Base-by-base conservation (phyloP, 2,888 invertebrate species). In the Pyrgus malvae region DNA sequence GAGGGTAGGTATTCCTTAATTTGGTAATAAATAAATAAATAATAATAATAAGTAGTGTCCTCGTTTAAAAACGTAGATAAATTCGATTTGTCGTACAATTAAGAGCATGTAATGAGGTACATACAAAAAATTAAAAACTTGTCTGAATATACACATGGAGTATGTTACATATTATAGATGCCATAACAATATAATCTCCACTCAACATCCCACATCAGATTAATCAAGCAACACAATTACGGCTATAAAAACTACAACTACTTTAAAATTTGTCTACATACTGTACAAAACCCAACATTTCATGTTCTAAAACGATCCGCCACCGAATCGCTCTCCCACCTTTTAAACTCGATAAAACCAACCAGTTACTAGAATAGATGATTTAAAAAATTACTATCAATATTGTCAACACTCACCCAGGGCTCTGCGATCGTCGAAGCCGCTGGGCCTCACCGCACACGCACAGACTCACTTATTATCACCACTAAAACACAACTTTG, bases 191-290 rank as follows among this genome's bases (percentile, higher is more conserved):
- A 35, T 8, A 35, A 35, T 35, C 35, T 35, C 35, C 16, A 35
- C 2, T 7, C 35, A 16, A 9, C 8, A 9, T 8, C 19, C 29
- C 55, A 17, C 12, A 42, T 61, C 57, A 61, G 67, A 70, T 68
- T 59, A 64, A 66, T 58, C 55, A 59, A 70, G 66, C 59, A 67
- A 68, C 59, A 65, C 56, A 38, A 57, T 38, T 29, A 53, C 1
- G 12, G 42, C 57, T 54, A 21, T 21, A 63, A 69, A 63, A 62
- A 60, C 62, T 69, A 70, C 42, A 35, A 58, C 64, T 67, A 72
- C 62, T 63, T 64, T 61, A 67, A 67, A 69, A 68, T 68, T 69
- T 72, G 67, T 68, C 70, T 72, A 72, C 56, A 63, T 55, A 62
- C 74, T 72, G 72, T 72, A 73, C 72, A 71, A 62, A 63, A 64